phyloP scores from a whole-genome alignment of 2,888 invertebrate genomes.

The Mactromeris polynyma region DNA sequence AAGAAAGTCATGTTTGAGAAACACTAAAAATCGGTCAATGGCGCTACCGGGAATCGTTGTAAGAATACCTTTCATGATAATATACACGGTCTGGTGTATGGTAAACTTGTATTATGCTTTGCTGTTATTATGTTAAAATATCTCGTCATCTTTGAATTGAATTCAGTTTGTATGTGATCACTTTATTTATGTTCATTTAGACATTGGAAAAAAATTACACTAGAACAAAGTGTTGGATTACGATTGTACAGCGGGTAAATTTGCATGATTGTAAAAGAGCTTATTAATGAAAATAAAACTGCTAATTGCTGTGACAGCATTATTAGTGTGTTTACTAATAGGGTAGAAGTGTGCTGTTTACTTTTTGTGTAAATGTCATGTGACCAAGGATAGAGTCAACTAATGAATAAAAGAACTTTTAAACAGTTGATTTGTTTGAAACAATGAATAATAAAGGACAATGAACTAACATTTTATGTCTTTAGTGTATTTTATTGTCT shows the following conservation, averaged over 20 bases:
- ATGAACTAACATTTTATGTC: too few species aligned
- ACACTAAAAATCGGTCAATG: too few species aligned
- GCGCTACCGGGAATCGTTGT: too few species aligned
- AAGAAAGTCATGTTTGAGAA: too few species aligned
- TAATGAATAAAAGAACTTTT: too few species aligned
- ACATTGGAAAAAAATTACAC: conserved; percentile 37
- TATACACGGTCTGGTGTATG: too few species aligned
- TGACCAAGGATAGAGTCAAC: too few species aligned
- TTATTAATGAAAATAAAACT: not conserved
- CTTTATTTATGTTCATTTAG: not conserved
- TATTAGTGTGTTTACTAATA: not conserved
- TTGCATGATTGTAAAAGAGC: not conserved
- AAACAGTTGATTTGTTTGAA: too few species aligned
- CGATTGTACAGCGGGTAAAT: conserved; percentile 51
- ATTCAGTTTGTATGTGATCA: not conserved
- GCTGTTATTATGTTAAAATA: not conserved
- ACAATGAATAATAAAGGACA: too few species aligned
- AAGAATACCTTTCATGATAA: too few species aligned
- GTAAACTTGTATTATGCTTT: too few species aligned
- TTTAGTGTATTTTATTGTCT: too few species aligned
- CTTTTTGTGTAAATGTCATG: not conserved
- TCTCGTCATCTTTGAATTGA: not conserved
- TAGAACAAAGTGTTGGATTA: conserved; percentile 50
- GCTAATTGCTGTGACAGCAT: not conserved
- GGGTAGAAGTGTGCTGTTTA: not conserved